Percentiles rank a stretch among this genome's conserved stretches.
These are phyloP conservation scores for Samia ricini DNA, from an alignment of 1,140 invertebrate species.

Conservation along the genomic window DNA sequence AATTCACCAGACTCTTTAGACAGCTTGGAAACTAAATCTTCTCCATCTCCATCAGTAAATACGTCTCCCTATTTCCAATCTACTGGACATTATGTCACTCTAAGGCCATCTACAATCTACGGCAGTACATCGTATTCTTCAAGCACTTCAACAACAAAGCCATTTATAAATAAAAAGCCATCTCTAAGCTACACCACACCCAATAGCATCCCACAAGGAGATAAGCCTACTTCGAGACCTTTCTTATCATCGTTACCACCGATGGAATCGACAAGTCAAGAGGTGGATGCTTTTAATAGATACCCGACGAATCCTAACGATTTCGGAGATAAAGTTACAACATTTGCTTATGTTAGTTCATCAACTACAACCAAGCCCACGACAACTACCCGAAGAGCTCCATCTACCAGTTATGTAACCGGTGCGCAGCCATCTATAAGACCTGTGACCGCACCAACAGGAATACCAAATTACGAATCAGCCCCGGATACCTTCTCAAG, in stretches of 20 bases:
- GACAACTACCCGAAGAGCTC: slow-evolving; percentile 60
- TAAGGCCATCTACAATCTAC: slow-evolving; percentile 47
- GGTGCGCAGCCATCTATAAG: slow-evolving; percentile 72
- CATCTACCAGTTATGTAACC: slow-evolving; percentile 80
- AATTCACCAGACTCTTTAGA: slow-evolving; percentile 47
- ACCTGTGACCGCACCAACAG: slow-evolving; percentile 47
- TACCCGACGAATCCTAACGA: slow-evolving; percentile 63
- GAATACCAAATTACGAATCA: slow-evolving; percentile 48
- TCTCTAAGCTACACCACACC: slow-evolving; percentile 34
- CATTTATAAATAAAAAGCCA: slow-evolving; percentile 35
- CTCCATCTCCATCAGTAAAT: slow-evolving; percentile 48
- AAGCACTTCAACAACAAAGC: slow-evolving; percentile 22
- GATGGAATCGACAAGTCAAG: slow-evolving; percentile 52
- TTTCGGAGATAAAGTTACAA: slow-evolving; percentile 61
- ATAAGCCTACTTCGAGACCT: slow-evolving; percentile 37
- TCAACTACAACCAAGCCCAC: slow-evolving; percentile 51
- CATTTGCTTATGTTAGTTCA: slow-evolving; percentile 67
- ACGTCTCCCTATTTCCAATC: slow-evolving; percentile 60
- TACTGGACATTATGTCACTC: slow-evolving; percentile 63
- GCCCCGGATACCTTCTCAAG: slow-evolving; percentile 70
- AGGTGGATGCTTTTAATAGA: slow-evolving; percentile 62
- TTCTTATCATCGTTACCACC: slow-evolving; percentile 54
- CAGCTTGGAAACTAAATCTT: slow-evolving; percentile 62
- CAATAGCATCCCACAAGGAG: slow-evolving; percentile 49
- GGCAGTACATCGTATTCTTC: slow-evolving; percentile 12